phyloP scores from a whole-genome alignment of 53 echinoderm and acorn worm genomes.

The Hippasteria phrygiana region DNA sequence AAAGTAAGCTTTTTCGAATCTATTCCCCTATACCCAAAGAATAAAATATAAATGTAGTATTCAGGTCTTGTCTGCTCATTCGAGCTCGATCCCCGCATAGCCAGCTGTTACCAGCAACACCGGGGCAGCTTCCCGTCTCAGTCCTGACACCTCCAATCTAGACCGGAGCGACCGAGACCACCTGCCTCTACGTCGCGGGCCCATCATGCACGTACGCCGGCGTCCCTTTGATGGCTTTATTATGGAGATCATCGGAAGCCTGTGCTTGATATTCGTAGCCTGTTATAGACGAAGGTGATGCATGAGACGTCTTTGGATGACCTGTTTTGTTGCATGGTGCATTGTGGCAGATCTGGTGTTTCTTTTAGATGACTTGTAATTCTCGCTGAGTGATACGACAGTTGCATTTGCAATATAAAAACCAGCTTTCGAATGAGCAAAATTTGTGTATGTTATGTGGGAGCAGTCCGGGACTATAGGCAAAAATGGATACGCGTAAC shows the following conservation, averaged over 20 bases:
- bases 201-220: slow-evolving; percentile 1
- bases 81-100: neutral
- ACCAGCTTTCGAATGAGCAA: too few relatives aligned
- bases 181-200: slow-evolving; percentile 15
- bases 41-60: neutral
- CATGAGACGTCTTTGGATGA: slow-evolving; percentile 28
- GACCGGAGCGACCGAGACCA: slow-evolving; percentile 15
- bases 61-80: neutral
- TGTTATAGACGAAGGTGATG: slow-evolving; percentile 25
- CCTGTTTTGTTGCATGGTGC: neutral
- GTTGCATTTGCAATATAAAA: too few relatives aligned
- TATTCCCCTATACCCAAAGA: neutral
- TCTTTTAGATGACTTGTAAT: too few relatives aligned
- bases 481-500: too few relatives aligned
- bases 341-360: neutral
- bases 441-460: too few relatives aligned
- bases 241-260: neutral
- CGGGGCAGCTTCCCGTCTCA: neutral
- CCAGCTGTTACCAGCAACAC: slow-evolving; percentile 35
- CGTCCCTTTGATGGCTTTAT: slow-evolving; percentile 54
- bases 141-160: neutral
- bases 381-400: too few relatives aligned
- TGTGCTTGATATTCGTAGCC: neutral
- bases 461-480: too few relatives aligned
- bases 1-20: neutral